A percentile compares a stretch with the other conserved stretches of the same genome.
Conservation (phyloP, 2,888 invertebrate species). For the Cheilosia scutellata region DNA sequence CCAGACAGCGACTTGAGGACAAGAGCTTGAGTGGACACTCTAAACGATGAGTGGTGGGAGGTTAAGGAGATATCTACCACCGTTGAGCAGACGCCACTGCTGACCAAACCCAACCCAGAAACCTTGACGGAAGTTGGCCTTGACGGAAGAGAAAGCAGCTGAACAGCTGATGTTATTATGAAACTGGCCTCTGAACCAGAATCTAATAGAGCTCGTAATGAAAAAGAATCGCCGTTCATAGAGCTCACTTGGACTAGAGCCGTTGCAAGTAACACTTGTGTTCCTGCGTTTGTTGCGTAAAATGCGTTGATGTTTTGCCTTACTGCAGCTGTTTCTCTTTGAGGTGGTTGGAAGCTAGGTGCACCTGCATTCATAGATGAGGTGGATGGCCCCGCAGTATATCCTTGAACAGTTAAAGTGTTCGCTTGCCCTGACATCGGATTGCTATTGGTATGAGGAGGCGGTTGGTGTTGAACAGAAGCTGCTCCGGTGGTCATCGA, state of each 20-base stretch:
- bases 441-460: neutral
- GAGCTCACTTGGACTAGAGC: too few relatives aligned
- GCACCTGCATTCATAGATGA: neutral
- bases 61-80: conserved; percentile 16
- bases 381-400: neutral
- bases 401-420: conserved; percentile 8
- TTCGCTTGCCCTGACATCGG: neutral
- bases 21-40: conserved; percentile 32
- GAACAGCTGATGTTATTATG: too few relatives aligned
- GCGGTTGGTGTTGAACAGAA: too few relatives aligned
- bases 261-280: too few relatives aligned
- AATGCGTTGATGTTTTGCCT: neutral
- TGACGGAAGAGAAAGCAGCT: conserved; percentile 7
- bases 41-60: conserved; percentile 19
- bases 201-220: too few relatives aligned
- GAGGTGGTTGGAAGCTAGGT: neutral
- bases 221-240: too few relatives aligned
- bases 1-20: conserved; percentile 38
- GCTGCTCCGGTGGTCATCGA: too few relatives aligned
- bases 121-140: conserved; percentile 16
- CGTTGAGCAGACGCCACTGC: conserved; percentile 9
- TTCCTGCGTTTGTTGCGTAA: neutral
- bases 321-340: neutral
- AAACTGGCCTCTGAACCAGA: too few relatives aligned
- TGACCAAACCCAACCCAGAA: conserved; percentile 39